A percentile compares a stretch with the other conserved stretches of the same genome.
These are phyloP conservation scores for Anniella stebbinsi DNA, from an alignment of 2,797 vertebrate species.

Conservation along the genomic window DNA sequence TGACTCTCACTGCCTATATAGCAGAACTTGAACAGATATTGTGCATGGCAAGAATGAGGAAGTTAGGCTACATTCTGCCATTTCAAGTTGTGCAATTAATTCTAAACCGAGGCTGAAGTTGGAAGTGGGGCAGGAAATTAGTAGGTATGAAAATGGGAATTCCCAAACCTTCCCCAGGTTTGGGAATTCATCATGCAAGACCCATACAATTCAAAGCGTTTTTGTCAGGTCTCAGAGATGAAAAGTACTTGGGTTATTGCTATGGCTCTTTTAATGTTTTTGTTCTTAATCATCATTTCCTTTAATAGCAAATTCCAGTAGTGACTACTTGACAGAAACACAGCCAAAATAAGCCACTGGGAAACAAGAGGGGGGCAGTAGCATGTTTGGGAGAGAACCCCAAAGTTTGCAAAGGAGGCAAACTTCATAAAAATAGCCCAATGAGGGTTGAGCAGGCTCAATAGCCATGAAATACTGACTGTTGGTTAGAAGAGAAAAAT, in stretches of 20 bases:
- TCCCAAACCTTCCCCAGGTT: neutral
- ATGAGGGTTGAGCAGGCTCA: too few species aligned
- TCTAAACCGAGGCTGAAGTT: too few species aligned
- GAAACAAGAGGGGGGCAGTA: neutral
- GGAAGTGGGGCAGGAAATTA: neutral
- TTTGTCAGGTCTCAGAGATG: neutral
- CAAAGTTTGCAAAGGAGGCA: neutral
- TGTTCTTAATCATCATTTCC: neutral
- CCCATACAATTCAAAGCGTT: neutral
- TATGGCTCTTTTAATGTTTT: neutral
- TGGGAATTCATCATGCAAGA: neutral
- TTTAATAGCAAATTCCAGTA: neutral
- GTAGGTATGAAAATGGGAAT: neutral
- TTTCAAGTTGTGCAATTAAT: neutral
- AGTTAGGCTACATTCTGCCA: neutral
- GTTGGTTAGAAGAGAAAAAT: too few species aligned
- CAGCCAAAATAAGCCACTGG: neutral
- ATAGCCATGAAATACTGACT: too few species aligned
- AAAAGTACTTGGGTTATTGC: neutral
- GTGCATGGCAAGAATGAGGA: neutral
- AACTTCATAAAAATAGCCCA: too few species aligned
- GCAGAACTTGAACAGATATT: neutral
- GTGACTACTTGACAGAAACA: neutral
- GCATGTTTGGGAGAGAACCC: neutral
- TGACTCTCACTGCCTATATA: neutral